Conservation (phyloP, 2,113 vertebrate species). For the Pantherophis guttatus region DNA sequence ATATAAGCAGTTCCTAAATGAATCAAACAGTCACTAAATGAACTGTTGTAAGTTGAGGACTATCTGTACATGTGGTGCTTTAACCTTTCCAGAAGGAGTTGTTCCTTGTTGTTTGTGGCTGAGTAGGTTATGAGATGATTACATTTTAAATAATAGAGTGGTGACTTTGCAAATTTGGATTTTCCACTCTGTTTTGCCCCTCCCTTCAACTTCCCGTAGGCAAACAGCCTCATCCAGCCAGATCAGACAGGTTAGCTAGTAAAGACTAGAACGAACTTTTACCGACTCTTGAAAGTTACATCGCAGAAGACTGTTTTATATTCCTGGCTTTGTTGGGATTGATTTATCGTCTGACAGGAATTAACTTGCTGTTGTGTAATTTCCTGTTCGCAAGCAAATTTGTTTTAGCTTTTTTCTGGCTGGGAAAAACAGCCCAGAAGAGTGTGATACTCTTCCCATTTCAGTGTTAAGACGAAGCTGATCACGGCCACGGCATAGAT, state of each 20-base stretch:
- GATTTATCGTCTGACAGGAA: conserved; percentile 26
- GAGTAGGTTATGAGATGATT: conserved; percentile 23
- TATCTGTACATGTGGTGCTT: not conserved
- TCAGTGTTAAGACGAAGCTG: not conserved
- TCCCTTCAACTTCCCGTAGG: conserved; percentile 23
- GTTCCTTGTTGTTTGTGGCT: conserved; percentile 28
- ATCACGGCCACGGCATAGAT: not conserved
- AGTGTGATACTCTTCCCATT: conserved; percentile 18
- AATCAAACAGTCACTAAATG: not conserved
- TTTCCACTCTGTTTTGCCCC: not conserved
- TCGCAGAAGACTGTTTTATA: conserved; percentile 36
- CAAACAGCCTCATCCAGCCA: conserved; percentile 38
- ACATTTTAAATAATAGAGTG: conserved; percentile 20
- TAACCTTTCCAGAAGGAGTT: not conserved
- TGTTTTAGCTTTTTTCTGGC: conserved; percentile 33
- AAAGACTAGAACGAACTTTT: conserved; percentile 29
- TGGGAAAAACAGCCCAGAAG: conserved; percentile 13
- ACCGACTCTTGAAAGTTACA: conserved; percentile 16
- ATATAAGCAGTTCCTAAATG: not conserved
- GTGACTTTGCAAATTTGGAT: conserved; percentile 4
- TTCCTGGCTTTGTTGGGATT: not conserved
- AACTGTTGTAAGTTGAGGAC: not conserved
- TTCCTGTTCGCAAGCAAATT: conserved; percentile 22
- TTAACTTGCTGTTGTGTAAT: conserved; percentile 24
- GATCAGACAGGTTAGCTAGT: conserved; percentile 29